Base-by-base conservation (phyloP, 2,113 vertebrate species). In the Pycnonotus jocosus region DNA sequence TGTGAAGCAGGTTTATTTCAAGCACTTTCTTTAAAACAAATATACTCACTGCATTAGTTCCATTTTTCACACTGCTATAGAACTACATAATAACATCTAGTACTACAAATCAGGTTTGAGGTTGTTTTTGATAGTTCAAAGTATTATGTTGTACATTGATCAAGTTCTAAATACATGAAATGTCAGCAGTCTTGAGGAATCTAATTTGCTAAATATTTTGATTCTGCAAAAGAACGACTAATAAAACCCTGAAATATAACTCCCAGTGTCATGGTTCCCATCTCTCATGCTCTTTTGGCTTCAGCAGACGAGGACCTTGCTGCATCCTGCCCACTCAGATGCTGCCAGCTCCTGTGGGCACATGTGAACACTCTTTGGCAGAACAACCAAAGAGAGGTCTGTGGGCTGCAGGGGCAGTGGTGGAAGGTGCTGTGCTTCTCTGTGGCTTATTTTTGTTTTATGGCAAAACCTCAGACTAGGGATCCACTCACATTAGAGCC, bases 181-280 rank as follows among this genome's bases (percentile, higher is more conserved):
- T 97, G 98, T 96, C 96, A 92, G 33, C 92, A 96, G 94, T 97
- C 97, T 97, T 97, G 96, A 96, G 87, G 95, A 97, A 97, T 97
- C 90, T 97, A 96, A 98, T 97, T 98, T 98, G 97, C 98, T 98
- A 97, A 98, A 96, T 97, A 98, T 96, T 98, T 98, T 98, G 97
- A 98, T 98, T 98, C 96, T 98, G 98, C 97, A 97, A 95, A 98
- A 97, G 73, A 97, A 95, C 90, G 90, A 97, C 97, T 98, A 98
- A 98, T 98, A 98, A 98, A 98, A 97, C 90, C 84, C 66, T 97
- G 88, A 96, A 98, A 92, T 92, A 23, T 57, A 78, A 91, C n/a
- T 81, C 48, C 51, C 77, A 82, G 77, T 95, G 92, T 96, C 66
- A 47, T 92, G 73, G 86, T 91, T 94, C 93, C 78, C 93, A 92